Conservation (phyloP, 35 echinoderm and acorn worm species). For the Diadema setosum region DNA sequence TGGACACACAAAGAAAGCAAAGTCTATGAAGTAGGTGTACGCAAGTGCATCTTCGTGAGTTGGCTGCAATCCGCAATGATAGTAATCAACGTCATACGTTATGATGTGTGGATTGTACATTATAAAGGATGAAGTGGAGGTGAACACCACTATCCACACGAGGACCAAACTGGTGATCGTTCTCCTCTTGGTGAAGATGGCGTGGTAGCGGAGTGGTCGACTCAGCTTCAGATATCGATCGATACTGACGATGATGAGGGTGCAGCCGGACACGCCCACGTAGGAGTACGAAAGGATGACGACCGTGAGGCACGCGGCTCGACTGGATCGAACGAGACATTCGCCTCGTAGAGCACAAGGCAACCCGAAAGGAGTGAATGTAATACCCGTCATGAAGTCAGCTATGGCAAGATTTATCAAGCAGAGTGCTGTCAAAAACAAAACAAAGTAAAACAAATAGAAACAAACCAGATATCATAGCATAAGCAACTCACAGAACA, state of each 20-base stretch:
- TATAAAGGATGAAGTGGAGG: neutral
- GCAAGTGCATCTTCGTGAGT: neutral
- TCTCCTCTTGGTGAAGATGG: neutral
- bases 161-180: neutral
- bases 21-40: neutral
- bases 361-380: neutral
- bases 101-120: neutral
- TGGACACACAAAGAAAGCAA: neutral
- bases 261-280: neutral
- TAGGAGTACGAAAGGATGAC: neutral
- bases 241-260: neutral
- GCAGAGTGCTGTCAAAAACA: neutral
- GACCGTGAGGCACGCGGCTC: neutral
- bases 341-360: neutral
- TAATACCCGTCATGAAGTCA: neutral
- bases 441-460: no score
- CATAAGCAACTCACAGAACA: no score
- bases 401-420: conserved; percentile 6
- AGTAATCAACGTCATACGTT: neutral
- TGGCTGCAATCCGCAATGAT: neutral
- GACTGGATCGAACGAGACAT: neutral
- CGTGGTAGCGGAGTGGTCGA: neutral
- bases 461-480: no score
- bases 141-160: neutral
- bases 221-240: neutral